Conservation (phyloP, 2,113 vertebrate species). For the Delphinus delphis region DNA sequence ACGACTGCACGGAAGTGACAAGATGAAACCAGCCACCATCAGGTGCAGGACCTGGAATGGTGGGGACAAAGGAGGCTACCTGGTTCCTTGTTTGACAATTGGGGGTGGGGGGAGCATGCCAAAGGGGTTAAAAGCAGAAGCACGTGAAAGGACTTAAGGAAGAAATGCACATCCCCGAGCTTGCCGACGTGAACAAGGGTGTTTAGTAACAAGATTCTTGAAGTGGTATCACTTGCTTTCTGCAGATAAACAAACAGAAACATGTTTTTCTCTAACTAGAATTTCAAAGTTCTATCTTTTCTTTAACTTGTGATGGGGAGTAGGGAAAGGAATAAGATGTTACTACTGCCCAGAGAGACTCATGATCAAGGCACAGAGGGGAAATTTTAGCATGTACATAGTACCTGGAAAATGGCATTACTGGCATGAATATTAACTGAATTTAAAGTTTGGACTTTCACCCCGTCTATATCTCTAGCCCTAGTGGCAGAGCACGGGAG, state of each 20-base stretch:
- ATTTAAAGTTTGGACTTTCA: background rate
- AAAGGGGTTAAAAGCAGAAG: background rate
- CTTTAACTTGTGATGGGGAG: too few relatives aligned
- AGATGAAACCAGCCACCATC: background rate
- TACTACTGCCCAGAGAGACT: background rate
- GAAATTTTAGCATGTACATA: too few relatives aligned
- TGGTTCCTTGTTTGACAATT: background rate
- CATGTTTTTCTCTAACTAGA: background rate
- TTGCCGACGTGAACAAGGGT: fast-evolving
- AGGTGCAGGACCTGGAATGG: background rate
- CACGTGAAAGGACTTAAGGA: fast-evolving
- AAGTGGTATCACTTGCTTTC: background rate
- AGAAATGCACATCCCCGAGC: fast-evolving
- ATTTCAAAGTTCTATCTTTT: background rate
- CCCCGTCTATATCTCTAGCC: too few relatives aligned
- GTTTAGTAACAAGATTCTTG: background rate
- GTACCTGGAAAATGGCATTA: background rate
- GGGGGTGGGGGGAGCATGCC: fast-evolving
- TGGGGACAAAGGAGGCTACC: background rate
- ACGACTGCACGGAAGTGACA: fast-evolving
- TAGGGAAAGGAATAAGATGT: background rate
- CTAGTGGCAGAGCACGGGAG: background rate
- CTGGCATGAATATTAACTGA: too few relatives aligned
- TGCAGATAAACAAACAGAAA: background rate
- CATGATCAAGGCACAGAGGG: background rate